Percentiles rank a stretch among this genome's conserved stretches.
Conservation (phyloP, 23 tunicate species). For the Trididemnum clinides region DNA sequence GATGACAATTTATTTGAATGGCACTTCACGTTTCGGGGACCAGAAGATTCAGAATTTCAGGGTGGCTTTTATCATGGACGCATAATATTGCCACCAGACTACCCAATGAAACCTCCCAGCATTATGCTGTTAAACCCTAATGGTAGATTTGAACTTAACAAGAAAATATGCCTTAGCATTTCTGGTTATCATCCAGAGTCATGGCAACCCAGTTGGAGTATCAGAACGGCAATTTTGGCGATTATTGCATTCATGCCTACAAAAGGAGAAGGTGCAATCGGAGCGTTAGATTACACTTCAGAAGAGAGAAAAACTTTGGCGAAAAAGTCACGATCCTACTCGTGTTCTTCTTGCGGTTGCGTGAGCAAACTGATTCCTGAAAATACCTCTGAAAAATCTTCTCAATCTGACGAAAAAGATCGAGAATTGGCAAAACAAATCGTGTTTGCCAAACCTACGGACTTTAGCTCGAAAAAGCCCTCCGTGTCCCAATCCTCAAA, state of each 20-base stretch:
- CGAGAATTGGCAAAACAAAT: conserved; percentile 81
- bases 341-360: conserved; percentile 76
- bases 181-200: conserved; percentile 99
- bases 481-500: neutral
- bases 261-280: conserved; percentile 97
- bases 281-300: conserved; percentile 86
- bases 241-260: conserved; percentile 98
- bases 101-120: conserved; percentile 99
- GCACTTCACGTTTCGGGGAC: conserved; percentile 99
- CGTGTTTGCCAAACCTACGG: conserved; percentile 55
- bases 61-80: conserved; percentile 97
- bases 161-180: conserved; percentile 97
- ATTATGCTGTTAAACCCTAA: conserved; percentile 89
- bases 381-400: neutral
- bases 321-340: conserved; percentile 45
- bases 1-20: conserved; percentile 99
- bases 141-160: conserved; percentile 96
- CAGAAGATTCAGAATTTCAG: conserved; percentile 84
- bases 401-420: conserved; percentile 46
- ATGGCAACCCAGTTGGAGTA: conserved; percentile 99
- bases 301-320: conserved; percentile 93
- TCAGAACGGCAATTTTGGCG: conserved; percentile 95
- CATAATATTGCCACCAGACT: conserved; percentile 93
- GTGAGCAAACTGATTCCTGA: conserved; percentile 40
- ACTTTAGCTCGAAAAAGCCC: neutral